Evolutionary conservation across 2,888 invertebrate genomes (phyloP).

Genomic region (Eueremaeus valkanovi): DNA sequence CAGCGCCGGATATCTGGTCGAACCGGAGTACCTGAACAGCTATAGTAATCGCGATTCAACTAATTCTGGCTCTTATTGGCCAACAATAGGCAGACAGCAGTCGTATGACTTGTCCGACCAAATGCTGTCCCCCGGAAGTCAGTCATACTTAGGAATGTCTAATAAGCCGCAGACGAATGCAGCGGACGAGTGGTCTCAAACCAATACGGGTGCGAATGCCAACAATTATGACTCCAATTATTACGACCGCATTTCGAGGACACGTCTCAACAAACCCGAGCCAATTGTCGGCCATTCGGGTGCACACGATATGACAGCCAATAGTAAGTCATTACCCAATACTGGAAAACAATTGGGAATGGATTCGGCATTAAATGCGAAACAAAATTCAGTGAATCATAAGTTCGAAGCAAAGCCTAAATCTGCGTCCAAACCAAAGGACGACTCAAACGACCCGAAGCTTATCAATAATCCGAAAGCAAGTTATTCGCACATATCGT

Average conservation of each 20-base stretch:
- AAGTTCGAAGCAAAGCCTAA: background rate
- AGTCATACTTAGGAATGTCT: background rate
- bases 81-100: background rate
- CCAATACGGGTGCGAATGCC: background rate
- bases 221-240: background rate
- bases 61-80: slow-evolving; percentile 10
- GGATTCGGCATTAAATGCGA: background rate
- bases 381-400: background rate
- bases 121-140: background rate
- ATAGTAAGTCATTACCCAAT: background rate
- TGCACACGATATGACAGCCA: too few species aligned
- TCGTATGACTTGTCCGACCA: slow-evolving; percentile 5
- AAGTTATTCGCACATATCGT: slow-evolving; percentile 28
- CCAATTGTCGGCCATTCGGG: too few species aligned
- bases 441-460: background rate
- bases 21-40: background rate
- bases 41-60: background rate
- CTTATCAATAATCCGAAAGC: background rate
- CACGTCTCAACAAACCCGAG: background rate
- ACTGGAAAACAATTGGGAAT: background rate
- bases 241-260: background rate
- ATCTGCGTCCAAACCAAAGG: background rate
- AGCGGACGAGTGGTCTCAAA: background rate
- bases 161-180: background rate
- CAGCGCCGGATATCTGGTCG: background rate